A percentile compares a stretch with the other conserved stretches of the same genome.
Conservation (phyloP, 2,113 vertebrate genomes). For the Rousettus leschenaultii region DNA sequence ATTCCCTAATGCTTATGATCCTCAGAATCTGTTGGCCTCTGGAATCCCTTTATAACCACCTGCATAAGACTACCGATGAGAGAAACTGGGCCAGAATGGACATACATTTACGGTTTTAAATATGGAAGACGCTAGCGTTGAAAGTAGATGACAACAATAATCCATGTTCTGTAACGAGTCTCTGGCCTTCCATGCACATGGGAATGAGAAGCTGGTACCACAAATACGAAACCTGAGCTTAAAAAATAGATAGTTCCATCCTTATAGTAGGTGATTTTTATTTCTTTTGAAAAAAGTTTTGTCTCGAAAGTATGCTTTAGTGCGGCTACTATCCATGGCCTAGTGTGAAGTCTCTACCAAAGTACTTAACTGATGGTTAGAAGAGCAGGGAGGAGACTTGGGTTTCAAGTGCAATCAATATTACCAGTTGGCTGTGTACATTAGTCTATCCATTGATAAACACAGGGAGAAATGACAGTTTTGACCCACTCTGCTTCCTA, state of each 20-base stretch:
- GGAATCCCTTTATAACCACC: neutral
- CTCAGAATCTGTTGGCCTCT: neutral
- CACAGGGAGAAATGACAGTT: neutral
- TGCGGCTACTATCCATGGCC: neutral
- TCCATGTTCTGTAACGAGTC: neutral
- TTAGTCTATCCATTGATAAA: neutral
- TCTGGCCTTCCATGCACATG: neutral
- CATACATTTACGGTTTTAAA: neutral
- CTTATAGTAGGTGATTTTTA: neutral
- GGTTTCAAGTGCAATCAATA: neutral
- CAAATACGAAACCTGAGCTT: neutral
- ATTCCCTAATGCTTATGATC: neutral
- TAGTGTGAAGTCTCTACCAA: neutral
- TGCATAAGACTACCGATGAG: neutral
- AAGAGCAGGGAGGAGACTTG: neutral
- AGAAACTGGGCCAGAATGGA: neutral
- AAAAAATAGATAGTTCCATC: neutral
- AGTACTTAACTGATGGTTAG: neutral
- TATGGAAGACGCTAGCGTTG: neutral
- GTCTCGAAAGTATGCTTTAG: neutral
- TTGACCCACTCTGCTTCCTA: neutral
- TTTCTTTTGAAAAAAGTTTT: neutral
- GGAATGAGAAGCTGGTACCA: neutral
- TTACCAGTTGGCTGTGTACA: neutral
- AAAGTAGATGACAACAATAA: neutral